Evolutionary conservation across 1,140 invertebrate genomes (phyloP).

Genomic region (Glomeris maerens): DNA sequence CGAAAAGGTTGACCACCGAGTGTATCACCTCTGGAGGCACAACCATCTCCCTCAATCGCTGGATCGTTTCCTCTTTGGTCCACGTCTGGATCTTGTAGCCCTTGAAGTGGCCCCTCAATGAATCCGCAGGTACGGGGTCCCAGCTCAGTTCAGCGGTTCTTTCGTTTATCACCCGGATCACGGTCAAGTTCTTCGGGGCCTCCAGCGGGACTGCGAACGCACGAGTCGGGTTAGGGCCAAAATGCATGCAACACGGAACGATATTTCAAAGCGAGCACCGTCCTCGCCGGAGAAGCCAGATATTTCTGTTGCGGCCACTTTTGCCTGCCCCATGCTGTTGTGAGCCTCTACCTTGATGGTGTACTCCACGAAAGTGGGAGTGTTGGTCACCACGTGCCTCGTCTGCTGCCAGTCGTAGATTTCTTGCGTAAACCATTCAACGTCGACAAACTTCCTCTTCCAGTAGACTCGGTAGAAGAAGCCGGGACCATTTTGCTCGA

Average conservation of each 20-base stretch:
- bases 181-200: slow-evolving; percentile 69
- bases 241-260: no score
- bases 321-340: slow-evolving; percentile 77
- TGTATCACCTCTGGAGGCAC: slow-evolving; percentile 54
- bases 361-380: slow-evolving; percentile 82
- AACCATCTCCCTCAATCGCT: slow-evolving; percentile 58
- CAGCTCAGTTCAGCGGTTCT: slow-evolving; percentile 67
- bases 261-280: no score
- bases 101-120: slow-evolving; percentile 70
- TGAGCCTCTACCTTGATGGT: slow-evolving; percentile 81
- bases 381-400: slow-evolving; percentile 53
- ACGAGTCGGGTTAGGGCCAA: neutral
- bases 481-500: slow-evolving; percentile 87
- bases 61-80: slow-evolving; percentile 63
- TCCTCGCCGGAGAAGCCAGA: slow-evolving; percentile 92
- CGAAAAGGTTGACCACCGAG: slow-evolving; percentile 66
- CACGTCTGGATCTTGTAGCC: slow-evolving; percentile 93
- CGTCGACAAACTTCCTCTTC: slow-evolving; percentile 59
- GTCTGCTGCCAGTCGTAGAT: slow-evolving; percentile 59
- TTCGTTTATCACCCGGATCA: slow-evolving; percentile 52
- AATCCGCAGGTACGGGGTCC: slow-evolving; percentile 57
- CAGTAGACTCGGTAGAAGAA: slow-evolving; percentile 86
- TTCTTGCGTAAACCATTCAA: slow-evolving; percentile 51
- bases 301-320: slow-evolving; percentile 61
- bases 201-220: slow-evolving; percentile 49